Conservation (phyloP, 2,113 vertebrate species). For the Alosa alosa region DNA sequence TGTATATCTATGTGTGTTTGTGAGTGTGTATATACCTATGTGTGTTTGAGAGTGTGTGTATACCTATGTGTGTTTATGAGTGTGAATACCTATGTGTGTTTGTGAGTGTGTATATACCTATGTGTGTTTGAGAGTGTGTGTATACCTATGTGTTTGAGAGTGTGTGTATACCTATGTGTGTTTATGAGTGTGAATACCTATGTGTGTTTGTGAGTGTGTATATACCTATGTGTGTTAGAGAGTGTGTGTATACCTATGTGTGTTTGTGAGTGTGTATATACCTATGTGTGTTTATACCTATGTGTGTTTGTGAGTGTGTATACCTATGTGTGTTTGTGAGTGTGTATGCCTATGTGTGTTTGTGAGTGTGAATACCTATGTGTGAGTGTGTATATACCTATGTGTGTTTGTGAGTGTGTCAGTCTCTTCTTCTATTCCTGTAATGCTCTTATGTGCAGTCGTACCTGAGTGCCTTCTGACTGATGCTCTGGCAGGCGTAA, state of each 20-base stretch:
- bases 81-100: neutral
- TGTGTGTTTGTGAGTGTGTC: neutral
- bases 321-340: too few relatives aligned
- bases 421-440: constrained; percentile 23
- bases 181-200: constrained; percentile 22
- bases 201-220: neutral
- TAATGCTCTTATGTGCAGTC: too few relatives aligned
- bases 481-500: too few relatives aligned
- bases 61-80: constrained; percentile 48
- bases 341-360: too few relatives aligned
- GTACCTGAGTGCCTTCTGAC: too few relatives aligned
- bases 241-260: neutral
- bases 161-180: too few relatives aligned
- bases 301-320: constrained; percentile 46
- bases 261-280: too few relatives aligned
- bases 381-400: neutral
- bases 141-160: neutral
- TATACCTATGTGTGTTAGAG: constrained; percentile 46
- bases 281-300: neutral
- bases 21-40: too few relatives aligned
- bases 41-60: too few relatives aligned
- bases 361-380: constrained; percentile 15
- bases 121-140: neutral
- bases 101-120: too few relatives aligned
- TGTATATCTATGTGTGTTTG: neutral